Percentiles rank a stretch among this genome's conserved stretches.
These are phyloP conservation scores for Belonocnema kinseyi DNA, from an alignment of 1,140 invertebrate genomes.

Conservation along the genomic window DNA sequence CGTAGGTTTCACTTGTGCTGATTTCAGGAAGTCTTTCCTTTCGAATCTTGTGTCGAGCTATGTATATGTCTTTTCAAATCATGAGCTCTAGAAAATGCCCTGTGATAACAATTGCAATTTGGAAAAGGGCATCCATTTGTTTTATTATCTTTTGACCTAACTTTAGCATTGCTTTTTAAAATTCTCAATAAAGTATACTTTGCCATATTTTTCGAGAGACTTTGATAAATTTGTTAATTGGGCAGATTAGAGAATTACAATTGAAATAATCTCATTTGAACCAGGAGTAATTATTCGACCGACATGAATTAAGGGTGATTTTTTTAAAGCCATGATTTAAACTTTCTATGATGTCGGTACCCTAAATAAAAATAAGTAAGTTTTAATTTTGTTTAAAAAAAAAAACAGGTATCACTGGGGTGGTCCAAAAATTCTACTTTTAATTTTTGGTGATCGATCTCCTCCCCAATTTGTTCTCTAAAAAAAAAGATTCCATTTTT, in stretches of 20 bases:
- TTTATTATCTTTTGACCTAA: conserved; percentile 48
- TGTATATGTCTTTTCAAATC: conserved; percentile 68
- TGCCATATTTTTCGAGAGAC: conserved; percentile 43
- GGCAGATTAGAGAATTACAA: conserved; percentile 68
- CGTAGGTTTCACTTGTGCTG: conserved; percentile 47
- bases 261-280: conserved; percentile 70
- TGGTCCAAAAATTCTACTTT: too few species aligned
- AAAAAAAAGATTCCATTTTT: neutral
- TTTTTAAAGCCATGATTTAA: conserved; percentile 55
- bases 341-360: conserved; percentile 24
- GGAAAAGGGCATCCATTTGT: conserved; percentile 69
- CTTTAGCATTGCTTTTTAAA: conserved; percentile 39
- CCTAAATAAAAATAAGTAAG: too few species aligned
- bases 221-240: conserved; percentile 56
- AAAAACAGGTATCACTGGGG: too few species aligned
- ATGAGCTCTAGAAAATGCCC: conserved; percentile 70
- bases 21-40: conserved; percentile 63
- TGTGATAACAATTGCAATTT: conserved; percentile 65
- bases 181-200: conserved; percentile 36
- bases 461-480: too few species aligned
- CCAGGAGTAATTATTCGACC: conserved; percentile 65
- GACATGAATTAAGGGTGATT: conserved; percentile 65
- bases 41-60: conserved; percentile 68
- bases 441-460: too few species aligned
- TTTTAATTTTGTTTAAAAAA: too few species aligned